phyloP scores from a whole-genome alignment of 2,797 vertebrate species.

The Gobionotothen gibberifrons region DNA sequence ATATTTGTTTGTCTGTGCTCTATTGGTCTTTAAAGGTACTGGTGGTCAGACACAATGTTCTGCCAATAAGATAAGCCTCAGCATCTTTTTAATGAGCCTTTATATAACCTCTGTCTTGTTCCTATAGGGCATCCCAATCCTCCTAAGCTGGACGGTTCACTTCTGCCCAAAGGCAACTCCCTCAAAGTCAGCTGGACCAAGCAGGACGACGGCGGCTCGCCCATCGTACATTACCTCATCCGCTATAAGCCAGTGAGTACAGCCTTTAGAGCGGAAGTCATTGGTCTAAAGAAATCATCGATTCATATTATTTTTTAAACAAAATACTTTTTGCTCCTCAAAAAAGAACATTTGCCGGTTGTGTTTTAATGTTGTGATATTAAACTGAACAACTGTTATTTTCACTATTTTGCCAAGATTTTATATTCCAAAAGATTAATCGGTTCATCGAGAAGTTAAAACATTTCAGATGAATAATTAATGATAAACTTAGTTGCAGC shows the following conservation, averaged over 20 bases:
- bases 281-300: not conserved
- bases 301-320: no score
- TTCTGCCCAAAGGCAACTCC: constrained; percentile 92
- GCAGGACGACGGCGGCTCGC: constrained; percentile 97
- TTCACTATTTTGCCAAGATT: not conserved
- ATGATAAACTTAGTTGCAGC: not conserved
- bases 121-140: constrained; percentile 94
- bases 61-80: constrained; percentile 20
- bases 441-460: not conserved
- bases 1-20: constrained; percentile 1
- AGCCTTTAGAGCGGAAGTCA: not conserved
- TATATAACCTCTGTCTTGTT: constrained; percentile 38
- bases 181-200: constrained; percentile 93
- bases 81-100: constrained; percentile 15
- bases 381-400: not conserved
- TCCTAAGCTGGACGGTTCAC: constrained; percentile 90
- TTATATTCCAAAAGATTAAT: not conserved
- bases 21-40: constrained; percentile 9
- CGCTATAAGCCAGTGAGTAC: constrained; percentile 94
- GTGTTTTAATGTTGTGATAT: not conserved
- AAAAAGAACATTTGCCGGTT: not conserved
- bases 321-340: not conserved
- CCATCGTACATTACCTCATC: constrained; percentile 95
- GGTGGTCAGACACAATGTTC: constrained; percentile 7
- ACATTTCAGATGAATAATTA: not conserved